Evolutionary conservation across 2,888 invertebrate species (phyloP), one percentile per base, ranked within the genome.

Genomic region (Cyrtodaria siliqua): DNA sequence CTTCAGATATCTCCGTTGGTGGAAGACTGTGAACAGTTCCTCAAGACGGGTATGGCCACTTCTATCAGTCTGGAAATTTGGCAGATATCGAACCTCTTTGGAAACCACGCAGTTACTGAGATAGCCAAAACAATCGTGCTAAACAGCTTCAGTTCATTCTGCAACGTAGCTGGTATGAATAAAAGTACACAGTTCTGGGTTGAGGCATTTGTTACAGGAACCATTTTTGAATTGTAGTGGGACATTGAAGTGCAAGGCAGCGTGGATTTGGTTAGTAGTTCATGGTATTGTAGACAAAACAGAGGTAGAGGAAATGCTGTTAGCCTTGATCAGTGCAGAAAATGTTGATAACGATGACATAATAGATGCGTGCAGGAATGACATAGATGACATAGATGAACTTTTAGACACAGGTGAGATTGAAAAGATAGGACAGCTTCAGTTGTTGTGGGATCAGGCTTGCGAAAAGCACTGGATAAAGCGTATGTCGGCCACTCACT

Each of bases 51-150:
- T 16, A 42, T 56, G 44, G 44, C 29, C 12, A 26, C 14, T 0
- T 33, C 52, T 29, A 69, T 63, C 2, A 67, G 79, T 29, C 53
- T 79, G 16, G 69, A 71, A 42, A 62, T 75, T 38, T 79, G 79
- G 79, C 62, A 68, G 16, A 66, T 69, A 20, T 67, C 75, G 2
- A 75, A 61, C 26, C 18, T 44, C 14, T 53, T 69, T 26, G 66
- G 40, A 24, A 72, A 55, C n/a, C 23, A 44, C 16, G 53, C 69
- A 27, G 38, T 79, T 9, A 68, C 68, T 3, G 79, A 64, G 52
- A 56, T 75, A 14, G 71, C 79, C 0, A 71, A 75, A 52, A 59
- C 60, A 18, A 57, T 68, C 18, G 72, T 75, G 0, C 52, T 75
- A 9, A 63, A 72, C 33, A 74, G 57, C 27, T 79, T 79, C 42